phyloP scores from a whole-genome alignment of 2,888 invertebrate genomes.

The Agriopis aurantiaria region DNA sequence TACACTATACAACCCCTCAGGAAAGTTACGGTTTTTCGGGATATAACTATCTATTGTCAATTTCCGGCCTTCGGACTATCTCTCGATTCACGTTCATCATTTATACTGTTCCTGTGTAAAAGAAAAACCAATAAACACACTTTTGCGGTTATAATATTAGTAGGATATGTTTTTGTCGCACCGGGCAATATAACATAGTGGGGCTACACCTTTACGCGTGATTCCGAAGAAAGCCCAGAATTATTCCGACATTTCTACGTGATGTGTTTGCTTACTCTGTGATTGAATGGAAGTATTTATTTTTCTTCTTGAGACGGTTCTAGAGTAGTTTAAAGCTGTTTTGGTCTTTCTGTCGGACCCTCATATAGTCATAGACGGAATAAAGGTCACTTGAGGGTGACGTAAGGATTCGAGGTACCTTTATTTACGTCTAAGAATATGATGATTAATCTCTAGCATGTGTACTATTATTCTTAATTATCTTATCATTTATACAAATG shows the following conservation, averaged over 20 bases:
- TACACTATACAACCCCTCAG: too few relatives aligned
- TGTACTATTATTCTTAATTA: background rate
- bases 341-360: background rate
- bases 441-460: background rate
- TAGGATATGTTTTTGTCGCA: background rate
- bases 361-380: too few relatives aligned
- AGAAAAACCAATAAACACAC: background rate
- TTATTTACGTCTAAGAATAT: too few relatives aligned
- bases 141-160: too few relatives aligned
- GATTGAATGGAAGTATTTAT: constrained; percentile 26
- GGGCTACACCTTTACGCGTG: constrained; percentile 10
- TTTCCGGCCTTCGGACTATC: too few relatives aligned
- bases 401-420: too few relatives aligned
- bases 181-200: background rate
- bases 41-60: too few relatives aligned
- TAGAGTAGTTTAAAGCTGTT: background rate
- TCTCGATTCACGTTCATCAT: too few relatives aligned
- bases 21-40: too few relatives aligned
- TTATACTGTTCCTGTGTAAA: too few relatives aligned
- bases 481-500: background rate
- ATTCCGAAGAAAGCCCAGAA: constrained; percentile 12
- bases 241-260: constrained; percentile 25
- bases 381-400: too few relatives aligned
- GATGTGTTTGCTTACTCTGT: constrained; percentile 31
- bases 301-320: background rate